These are phyloP conservation scores for Chymomyza amoena DNA, from an alignment of 2,888 invertebrate genomes.

Conservation along the genomic window DNA sequence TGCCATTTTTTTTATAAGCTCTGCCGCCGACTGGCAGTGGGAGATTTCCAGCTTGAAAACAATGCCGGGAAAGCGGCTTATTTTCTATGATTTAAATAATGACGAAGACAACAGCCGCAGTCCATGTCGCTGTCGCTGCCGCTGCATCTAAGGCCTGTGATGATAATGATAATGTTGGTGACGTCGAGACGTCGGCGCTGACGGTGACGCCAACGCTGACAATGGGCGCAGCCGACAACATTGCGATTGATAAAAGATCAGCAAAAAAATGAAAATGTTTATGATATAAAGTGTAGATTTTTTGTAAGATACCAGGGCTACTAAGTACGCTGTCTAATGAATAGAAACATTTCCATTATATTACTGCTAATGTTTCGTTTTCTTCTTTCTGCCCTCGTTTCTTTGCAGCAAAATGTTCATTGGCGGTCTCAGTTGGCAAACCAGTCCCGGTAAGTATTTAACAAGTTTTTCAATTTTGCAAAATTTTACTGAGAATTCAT, in stretches of 20 bases:
- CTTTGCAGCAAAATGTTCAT: constrained; percentile 99
- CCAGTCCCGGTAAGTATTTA: constrained; percentile 94
- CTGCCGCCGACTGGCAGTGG: constrained; percentile 33
- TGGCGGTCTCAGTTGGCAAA: constrained; percentile 99
- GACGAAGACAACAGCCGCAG: constrained; percentile 64
- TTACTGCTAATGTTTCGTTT: constrained; percentile 40
- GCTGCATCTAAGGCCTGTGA: constrained; percentile 13
- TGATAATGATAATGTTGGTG: constrained; percentile 9
- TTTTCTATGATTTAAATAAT: constrained; percentile 76
- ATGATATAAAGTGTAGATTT: not conserved
- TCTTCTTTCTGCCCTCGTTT: constrained; percentile 79
- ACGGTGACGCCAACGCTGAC: constrained; percentile 35
- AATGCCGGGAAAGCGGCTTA: constrained; percentile 76
- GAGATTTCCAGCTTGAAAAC: constrained; percentile 71
- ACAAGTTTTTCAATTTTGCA: not conserved
- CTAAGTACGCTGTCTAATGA: not conserved
- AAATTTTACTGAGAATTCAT: not conserved
- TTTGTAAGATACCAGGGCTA: constrained; percentile 1
- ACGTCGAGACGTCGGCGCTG: constrained; percentile 13
- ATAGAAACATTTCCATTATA: not conserved
- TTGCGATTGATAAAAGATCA: constrained; percentile 33
- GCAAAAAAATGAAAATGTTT: not conserved
- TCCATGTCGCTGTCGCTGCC: not conserved
- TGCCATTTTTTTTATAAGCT: constrained; percentile 34
- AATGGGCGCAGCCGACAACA: not conserved